phyloP scores from a whole-genome alignment of 1,140 invertebrate species.

The Penaeus indicus region DNA sequence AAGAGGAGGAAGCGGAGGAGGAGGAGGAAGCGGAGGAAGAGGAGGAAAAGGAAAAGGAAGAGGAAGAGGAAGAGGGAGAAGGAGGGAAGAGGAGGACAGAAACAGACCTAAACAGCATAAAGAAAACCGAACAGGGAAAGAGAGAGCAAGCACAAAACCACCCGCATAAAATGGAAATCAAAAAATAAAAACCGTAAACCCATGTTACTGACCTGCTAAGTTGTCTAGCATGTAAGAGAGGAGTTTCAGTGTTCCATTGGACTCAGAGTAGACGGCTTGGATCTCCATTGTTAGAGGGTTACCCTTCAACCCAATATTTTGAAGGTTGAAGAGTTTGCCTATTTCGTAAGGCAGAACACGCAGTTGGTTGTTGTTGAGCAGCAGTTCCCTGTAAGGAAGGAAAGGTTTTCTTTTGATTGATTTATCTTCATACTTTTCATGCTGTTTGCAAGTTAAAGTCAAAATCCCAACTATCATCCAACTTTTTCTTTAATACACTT shows the following conservation, averaged over 20 bases:
- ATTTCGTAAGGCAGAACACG: constrained; percentile 95
- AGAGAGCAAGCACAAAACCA: neutral
- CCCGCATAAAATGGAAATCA: neutral
- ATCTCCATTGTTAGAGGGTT: constrained; percentile 96
- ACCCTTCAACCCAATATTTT: constrained; percentile 75
- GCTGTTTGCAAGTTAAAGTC: too few relatives aligned
- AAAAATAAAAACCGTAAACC: neutral
- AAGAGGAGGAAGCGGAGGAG: too few relatives aligned
- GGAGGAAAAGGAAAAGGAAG: too few relatives aligned
- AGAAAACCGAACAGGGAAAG: too few relatives aligned
- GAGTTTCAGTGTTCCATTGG: constrained; percentile 93
- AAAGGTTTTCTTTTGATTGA: constrained; percentile 9
- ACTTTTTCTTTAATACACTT: too few relatives aligned
- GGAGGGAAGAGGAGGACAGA: too few relatives aligned
- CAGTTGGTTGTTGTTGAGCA: constrained; percentile 94
- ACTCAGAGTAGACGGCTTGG: constrained; percentile 90
- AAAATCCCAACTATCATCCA: too few relatives aligned
- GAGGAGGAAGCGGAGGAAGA: too few relatives aligned
- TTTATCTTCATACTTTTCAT: too few relatives aligned
- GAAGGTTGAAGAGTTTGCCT: constrained; percentile 96
- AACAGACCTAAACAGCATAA: too few relatives aligned
- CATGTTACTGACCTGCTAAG: constrained; percentile 83
- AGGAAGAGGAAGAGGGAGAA: too few relatives aligned
- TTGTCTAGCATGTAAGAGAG: constrained; percentile 94
- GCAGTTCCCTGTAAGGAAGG: constrained; percentile 83